Base-by-base conservation (phyloP, 2,888 invertebrate species). In the Bugula neritina region DNA sequence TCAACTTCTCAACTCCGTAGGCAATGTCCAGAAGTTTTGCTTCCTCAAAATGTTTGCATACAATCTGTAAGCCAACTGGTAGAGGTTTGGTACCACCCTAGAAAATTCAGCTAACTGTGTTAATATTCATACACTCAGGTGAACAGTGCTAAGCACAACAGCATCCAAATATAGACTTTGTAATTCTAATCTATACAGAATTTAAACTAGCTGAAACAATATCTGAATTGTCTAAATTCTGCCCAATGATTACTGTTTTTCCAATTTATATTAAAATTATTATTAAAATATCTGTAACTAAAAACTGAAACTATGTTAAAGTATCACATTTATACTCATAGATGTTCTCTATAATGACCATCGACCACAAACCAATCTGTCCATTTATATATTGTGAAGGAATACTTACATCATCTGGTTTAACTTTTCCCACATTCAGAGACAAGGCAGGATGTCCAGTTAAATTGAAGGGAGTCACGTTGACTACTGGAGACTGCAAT, bases 31-130 rank as follows among this genome's bases (percentile, higher is more conserved):
- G 75, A 2, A 82, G 77, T 0, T 77, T 78, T 3, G 74, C 73
- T 13, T 82, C 82, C 55, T 81, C 78, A 71, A 78, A 82, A 71
- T 78, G 78, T 57, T 76, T 74, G 0, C 82, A 81, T 2, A 80
- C 75, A 34, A 82, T 77, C 80, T 77, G 77, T 77, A 82, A 73
- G 1, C 82, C 81, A 25, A 82, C 75, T n/a, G 82, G 82, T 69
- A 80, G 76, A 21, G 17, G 5, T 57, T 10, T n/a, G 52, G 13
- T 21, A 21, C 52, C 52, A 10, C 21, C 21, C 52, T 17, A 52
- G 10, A 52, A 10, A 52, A 52, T 52, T 52, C 10, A 52, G 21
- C 10, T 52, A 52, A 52, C 21, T 17, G 13, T 17, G 21, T 17
- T 52, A 21, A 52, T 17, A 17, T 17, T 17, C 10, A 17, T 17